Percentiles rank a stretch among this genome's conserved stretches.
phyloP scores from a whole-genome alignment of 2,797 vertebrate genomes.

The Poliocrania exsul region DNA sequence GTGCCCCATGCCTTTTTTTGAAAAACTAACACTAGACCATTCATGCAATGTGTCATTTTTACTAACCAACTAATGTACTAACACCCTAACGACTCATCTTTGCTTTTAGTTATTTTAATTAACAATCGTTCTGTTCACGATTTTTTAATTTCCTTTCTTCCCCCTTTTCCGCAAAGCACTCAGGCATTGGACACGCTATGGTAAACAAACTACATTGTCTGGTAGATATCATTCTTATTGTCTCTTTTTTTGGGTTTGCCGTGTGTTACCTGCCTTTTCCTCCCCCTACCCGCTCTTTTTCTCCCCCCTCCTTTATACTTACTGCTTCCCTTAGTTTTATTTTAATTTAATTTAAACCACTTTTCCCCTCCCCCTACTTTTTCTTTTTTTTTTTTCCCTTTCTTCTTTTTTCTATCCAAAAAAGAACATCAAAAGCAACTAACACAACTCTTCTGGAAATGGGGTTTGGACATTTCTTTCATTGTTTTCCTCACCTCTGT shows the following conservation, averaged over 20 bases:
- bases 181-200: conserved; percentile 94
- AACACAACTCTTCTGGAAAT: conserved; percentile 82
- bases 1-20: conserved; percentile 82
- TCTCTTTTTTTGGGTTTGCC: conserved; percentile 97
- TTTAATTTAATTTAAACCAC: conserved; percentile 84
- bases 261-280: conserved; percentile 84
- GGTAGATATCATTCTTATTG: conserved; percentile 98
- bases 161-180: conserved; percentile 95
- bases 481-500: conserved; percentile 34
- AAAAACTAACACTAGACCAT: conserved; percentile 93
- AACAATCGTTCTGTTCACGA: conserved; percentile 88
- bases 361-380: conserved; percentile 17
- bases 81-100: conserved; percentile 97
- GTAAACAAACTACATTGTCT: conserved; percentile 99
- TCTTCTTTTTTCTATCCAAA: conserved; percentile 27
- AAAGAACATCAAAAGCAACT: conserved; percentile 83
- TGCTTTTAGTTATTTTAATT: conserved; percentile 93
- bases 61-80: conserved; percentile 99
- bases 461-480: conserved; percentile 78
- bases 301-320: conserved; percentile 65
- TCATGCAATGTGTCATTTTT: conserved; percentile 95
- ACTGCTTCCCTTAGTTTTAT: conserved; percentile 67
- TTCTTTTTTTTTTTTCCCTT: not conserved
- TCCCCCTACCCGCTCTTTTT: conserved; percentile 46
- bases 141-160: conserved; percentile 95